phyloP scores from a whole-genome alignment of 2,888 invertebrate genomes.

The Baronia brevicornis region DNA sequence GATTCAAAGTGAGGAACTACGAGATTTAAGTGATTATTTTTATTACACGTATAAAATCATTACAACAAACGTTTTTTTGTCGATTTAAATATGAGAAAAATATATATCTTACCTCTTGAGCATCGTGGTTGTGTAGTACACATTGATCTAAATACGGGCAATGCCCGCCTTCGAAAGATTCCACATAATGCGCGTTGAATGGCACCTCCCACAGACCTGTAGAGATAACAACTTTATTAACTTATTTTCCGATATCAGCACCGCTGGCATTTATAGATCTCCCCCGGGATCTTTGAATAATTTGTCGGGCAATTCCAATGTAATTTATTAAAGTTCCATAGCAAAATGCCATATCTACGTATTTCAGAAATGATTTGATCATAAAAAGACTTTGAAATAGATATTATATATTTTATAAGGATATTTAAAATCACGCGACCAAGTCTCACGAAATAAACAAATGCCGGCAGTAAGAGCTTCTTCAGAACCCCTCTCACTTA shows the following conservation, averaged over 20 bases:
- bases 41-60: no score
- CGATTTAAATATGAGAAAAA: background rate
- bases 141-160: conserved; percentile 95
- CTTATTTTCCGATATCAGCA: conserved; percentile 14
- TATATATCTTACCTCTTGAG: conserved; percentile 65
- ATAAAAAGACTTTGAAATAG: no score
- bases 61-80: background rate
- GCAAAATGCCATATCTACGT: conserved; percentile 1
- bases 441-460: no score
- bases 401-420: no score
- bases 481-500: no score
- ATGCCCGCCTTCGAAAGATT: conserved; percentile 92
- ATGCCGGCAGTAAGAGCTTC: no score
- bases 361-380: conserved; percentile 4
- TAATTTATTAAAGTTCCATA: conserved; percentile 8
- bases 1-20: no score
- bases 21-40: no score
- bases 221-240: conserved; percentile 13
- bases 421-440: no score
- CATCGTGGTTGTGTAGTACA: conserved; percentile 90
- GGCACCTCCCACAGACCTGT: conserved; percentile 94
- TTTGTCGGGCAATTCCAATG: conserved; percentile 6
- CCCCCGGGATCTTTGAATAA: conserved; percentile 6
- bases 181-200: conserved; percentile 91
- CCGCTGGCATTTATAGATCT: conserved; percentile 9